Base-by-base conservation (phyloP, 2,888 invertebrate species). In the Malthinus seriepunctatus region DNA sequence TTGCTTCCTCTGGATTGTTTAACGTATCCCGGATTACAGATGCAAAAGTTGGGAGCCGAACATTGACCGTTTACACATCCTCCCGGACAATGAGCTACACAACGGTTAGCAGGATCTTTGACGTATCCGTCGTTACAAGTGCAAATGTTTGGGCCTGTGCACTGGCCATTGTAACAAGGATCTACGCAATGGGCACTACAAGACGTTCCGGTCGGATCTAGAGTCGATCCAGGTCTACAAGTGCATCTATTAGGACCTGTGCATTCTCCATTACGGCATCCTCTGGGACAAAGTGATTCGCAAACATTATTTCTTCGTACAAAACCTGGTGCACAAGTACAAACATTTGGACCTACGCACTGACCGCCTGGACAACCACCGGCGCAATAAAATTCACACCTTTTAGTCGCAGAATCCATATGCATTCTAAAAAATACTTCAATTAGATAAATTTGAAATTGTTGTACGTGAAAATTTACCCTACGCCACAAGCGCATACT, bases 41-140 rank as follows among this genome's bases (percentile, higher is more conserved):
- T 81, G 71, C 91, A 91, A 69, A 87, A 83, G 74, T 89, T 87
- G 0, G 91, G 91, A 0, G 85, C 84, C 0, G 88, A 84, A 67
- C 91, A 91, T 12, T 82, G 80, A 0, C 90, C 91, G 70, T 91
- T 91, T 7, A 81, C 80, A 66, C 91, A 91, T 1, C 90, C 90
- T n/a, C 83, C 83, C 0, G 84, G 81, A 67, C 91, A 91, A 62
- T 84, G 77, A 2, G 84, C 80, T 7, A 81, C 72, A 65, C 85
- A 85, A 57, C 77, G 78, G 15, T 73, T 74, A 3, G 76, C 77
- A 31, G 73, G 70, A 58, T 81, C 79, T 51, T 76, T 75, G 0
- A 66, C 65, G 59, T 80, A 82, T 0, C 82, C 82, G 9, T 70
- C 62, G 58, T 79, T 75, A 64, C 80, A 80, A 31, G 76, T 73